A percentile compares a stretch with the other conserved stretches of the same genome.
Conservation (phyloP, 2,113 vertebrate species). For the Paramisgurnus dabryanus region DNA sequence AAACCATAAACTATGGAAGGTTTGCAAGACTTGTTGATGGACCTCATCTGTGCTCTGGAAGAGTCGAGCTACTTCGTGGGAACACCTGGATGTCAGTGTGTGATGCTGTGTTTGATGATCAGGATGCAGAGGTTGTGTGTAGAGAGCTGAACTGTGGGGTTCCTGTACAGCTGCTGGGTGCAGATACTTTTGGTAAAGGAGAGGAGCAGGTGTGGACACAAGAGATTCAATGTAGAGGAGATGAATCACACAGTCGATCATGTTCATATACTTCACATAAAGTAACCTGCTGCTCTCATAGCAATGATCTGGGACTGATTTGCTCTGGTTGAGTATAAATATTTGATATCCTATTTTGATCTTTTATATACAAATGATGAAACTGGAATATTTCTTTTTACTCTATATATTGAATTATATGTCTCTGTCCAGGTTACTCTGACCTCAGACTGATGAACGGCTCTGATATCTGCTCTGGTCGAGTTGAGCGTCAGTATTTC, state of each 20-base stretch:
- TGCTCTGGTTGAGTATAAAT: no score
- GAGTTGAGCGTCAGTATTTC: slow-evolving; percentile 27
- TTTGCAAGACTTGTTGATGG: no score
- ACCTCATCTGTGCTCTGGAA: no score
- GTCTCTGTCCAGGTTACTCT: no score
- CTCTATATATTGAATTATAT: no score
- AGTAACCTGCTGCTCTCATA: slow-evolving; percentile 28
- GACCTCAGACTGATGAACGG: slow-evolving; percentile 1
- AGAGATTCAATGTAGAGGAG: slow-evolving; percentile 1
- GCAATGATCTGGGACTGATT: slow-evolving; percentile 20
- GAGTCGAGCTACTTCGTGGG: no score
- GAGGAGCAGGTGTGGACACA: slow-evolving; percentile 42
- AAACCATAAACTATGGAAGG: no score
- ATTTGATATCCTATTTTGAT: no score
- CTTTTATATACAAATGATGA: no score
- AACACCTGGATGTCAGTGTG: no score
- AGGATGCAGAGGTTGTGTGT: slow-evolving; percentile 21
- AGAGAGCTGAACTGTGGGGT: neutral
- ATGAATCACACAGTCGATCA: slow-evolving; percentile 26
- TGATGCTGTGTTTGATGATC: no score
- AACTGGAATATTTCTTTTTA: no score
- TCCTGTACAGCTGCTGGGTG: slow-evolving; percentile 27
- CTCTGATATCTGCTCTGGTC: slow-evolving; percentile 16
- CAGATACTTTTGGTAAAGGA: slow-evolving; percentile 35
- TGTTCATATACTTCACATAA: neutral